Base-by-base conservation (phyloP, 1,140 invertebrate species). In the Bombus pascuorum region DNA sequence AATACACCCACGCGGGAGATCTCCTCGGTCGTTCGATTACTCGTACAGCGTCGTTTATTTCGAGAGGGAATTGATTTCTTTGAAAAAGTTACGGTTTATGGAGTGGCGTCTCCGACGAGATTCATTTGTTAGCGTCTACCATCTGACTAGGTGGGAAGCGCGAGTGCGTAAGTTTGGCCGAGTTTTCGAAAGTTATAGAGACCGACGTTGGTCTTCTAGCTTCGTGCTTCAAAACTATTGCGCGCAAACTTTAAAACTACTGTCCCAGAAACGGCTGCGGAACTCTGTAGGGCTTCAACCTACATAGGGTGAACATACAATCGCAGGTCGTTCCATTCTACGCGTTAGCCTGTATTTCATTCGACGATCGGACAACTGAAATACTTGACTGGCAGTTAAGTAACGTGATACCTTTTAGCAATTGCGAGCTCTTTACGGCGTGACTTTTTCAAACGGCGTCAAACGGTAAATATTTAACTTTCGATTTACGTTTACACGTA, bases 231-330 rank as follows among this genome's bases (percentile, higher is more conserved):
- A 74, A 87, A 74, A 82, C 70, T 76, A 85, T 72, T 76, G 82
- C 70, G 39, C 57, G 75, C 10, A 73, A 89, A 81, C 70, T 82
- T 66, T 81, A 72, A 84, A 81, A 85, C 47, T 70, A 62, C 47
- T n/a, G 78, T 90, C 74, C 89, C 70, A 85, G 85, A 85, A 87
- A 87, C 86, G 80, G 70, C 39, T 65, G 32, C 25, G 88, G 34
- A 83, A 82, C 75, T 87, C 53, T 59, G 76, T 65, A 90, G 71
- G 72, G 72, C 34, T 87, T 81, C 71, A 73, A 90, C 71, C 86
- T 86, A 90, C 71, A 82, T 90, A 86, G 87, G 75, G 22, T 59
- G 44, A 59, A 22, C 44, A 42, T 74, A 53, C 28, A 71, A 65
- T 76, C 34, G 53, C 47, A 8, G 76, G 22, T 83, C 47, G 79